Conservation (phyloP, 2,888 invertebrate genomes). For the Sisyra nigra region DNA sequence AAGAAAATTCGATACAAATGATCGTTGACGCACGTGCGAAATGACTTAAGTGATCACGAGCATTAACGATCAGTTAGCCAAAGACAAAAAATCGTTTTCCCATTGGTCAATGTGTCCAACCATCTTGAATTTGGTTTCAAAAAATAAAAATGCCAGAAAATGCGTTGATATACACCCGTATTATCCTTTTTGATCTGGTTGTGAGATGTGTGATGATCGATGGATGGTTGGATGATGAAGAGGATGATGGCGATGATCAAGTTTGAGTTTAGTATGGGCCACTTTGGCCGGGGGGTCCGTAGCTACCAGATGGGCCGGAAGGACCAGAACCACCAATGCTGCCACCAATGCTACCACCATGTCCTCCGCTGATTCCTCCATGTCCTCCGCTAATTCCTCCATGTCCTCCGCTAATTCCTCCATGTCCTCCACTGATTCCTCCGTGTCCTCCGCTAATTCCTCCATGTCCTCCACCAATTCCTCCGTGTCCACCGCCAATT, state of each 20-base stretch:
- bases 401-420: constrained; percentile 18
- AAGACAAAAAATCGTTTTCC: neutral
- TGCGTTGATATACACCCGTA: neutral
- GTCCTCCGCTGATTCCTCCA: constrained; percentile 16
- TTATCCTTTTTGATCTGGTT: neutral
- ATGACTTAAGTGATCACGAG: too few relatives aligned
- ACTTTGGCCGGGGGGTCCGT: constrained; percentile 28
- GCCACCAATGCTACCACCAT: constrained; percentile 12
- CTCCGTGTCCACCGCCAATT: constrained; percentile 17
- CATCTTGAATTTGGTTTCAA: neutral
- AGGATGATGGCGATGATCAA: neutral
- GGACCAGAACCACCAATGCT: constrained; percentile 28
- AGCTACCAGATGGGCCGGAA: constrained; percentile 28
- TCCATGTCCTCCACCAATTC: constrained; percentile 14
- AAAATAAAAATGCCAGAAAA: too few relatives aligned
- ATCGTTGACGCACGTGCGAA: neutral
- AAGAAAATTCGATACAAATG: neutral
- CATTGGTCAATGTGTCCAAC: neutral
- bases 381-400: constrained; percentile 16
- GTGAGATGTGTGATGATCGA: neutral
- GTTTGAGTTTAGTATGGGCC: constrained; percentile 25
- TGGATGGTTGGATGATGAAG: neutral
- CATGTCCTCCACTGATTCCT: constrained; percentile 12
- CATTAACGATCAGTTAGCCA: too few relatives aligned
- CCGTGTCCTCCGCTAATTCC: constrained; percentile 18